Conservation (phyloP, 2,113 vertebrate species). For the Phalacrocorax pelagicus region DNA sequence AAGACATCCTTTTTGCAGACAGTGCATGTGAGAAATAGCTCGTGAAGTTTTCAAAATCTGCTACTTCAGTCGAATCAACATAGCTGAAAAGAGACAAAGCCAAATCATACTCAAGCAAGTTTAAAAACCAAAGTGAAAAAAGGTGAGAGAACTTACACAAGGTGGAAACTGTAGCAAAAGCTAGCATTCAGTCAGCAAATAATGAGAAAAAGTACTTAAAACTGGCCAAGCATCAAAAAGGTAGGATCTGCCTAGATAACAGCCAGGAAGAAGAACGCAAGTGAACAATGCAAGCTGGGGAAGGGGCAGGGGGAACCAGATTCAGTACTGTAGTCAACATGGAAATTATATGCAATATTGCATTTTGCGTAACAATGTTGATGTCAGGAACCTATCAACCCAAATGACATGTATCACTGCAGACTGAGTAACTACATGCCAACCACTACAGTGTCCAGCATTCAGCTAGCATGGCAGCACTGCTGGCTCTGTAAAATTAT, state of each 20-base stretch:
- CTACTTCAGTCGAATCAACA: background rate
- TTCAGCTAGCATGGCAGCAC: background rate
- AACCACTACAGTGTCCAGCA: background rate
- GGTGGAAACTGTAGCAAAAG: background rate
- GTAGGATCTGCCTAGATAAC: background rate
- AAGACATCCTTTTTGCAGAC: background rate
- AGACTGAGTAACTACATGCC: constrained; percentile 14
- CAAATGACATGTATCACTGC: background rate
- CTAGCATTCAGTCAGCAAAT: background rate
- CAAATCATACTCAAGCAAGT: background rate
- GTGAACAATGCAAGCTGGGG: background rate
- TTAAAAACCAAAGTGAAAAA: background rate
- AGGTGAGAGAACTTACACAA: background rate
- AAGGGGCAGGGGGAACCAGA: background rate
- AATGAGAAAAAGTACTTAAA: background rate
- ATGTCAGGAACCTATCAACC: constrained; percentile 10
- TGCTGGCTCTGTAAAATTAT: background rate
- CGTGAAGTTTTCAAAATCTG: background rate
- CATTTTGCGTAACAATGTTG: constrained; percentile 23
- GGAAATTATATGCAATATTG: background rate
- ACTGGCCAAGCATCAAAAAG: background rate
- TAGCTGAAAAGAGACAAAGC: background rate
- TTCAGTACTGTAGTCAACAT: background rate
- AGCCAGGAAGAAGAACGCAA: background rate
- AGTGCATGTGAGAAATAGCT: background rate